Evolutionary conservation across 2,113 vertebrate genomes (phyloP).

Genomic region (Rhinopomastus cyanomelas): DNA sequence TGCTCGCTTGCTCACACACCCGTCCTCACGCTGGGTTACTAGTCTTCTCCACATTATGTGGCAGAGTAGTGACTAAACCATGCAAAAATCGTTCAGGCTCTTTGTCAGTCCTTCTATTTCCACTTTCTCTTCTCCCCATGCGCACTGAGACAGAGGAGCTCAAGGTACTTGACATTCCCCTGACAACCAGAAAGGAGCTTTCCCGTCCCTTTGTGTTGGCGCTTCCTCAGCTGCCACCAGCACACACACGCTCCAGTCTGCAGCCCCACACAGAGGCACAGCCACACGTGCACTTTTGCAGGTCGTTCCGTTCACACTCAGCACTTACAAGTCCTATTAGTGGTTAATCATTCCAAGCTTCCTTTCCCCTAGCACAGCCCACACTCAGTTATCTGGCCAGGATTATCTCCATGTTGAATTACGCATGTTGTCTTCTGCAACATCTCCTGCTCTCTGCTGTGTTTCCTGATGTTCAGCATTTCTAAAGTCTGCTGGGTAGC

Average conservation of each 20-base stretch:
- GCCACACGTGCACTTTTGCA: background rate
- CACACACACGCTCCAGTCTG: background rate
- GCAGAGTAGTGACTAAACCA: background rate
- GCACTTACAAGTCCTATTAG: background rate
- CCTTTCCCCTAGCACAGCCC: background rate
- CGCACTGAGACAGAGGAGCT: background rate
- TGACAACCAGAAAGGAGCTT: background rate
- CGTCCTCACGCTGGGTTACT: background rate
- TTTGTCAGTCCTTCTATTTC: background rate
- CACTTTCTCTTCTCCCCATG: background rate
- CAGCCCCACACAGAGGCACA: too few species aligned
- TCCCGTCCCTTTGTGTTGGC: background rate
- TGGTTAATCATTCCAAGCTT: background rate
- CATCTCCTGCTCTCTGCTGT: background rate
- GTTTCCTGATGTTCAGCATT: background rate
- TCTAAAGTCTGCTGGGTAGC: background rate
- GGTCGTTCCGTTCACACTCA: background rate
- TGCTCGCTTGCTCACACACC: background rate
- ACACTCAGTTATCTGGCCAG: background rate
- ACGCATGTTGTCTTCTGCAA: background rate
- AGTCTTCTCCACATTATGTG: background rate
- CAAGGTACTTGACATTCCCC: background rate
- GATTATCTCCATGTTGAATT: background rate
- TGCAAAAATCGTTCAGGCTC: background rate
- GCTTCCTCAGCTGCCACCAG: background rate